These are phyloP conservation scores for Tylochromis polylepis DNA, from an alignment of 2,113 vertebrate genomes.

Conservation along the genomic window DNA sequence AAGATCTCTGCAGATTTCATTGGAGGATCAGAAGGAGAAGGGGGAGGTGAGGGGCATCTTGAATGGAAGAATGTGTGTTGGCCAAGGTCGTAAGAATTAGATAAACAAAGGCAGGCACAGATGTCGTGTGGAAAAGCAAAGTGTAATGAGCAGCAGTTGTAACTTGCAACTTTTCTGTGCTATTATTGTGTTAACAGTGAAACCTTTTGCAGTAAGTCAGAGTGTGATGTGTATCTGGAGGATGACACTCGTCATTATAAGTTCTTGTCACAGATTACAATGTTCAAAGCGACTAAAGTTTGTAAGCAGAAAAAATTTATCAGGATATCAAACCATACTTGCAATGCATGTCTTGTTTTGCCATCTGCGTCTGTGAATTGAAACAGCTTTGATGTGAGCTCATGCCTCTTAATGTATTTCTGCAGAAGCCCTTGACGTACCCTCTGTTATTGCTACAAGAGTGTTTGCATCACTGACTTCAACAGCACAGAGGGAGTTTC, in stretches of 20 bases:
- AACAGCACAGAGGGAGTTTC: slow-evolving; percentile 53
- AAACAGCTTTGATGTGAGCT: slow-evolving; percentile 14
- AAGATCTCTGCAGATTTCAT: slow-evolving; percentile 51
- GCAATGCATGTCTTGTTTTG: slow-evolving; percentile 5
- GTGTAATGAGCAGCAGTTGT: not conserved
- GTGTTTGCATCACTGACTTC: slow-evolving; percentile 53
- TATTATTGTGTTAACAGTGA: not conserved
- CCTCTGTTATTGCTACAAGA: slow-evolving; percentile 51
- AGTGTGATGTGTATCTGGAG: not conserved
- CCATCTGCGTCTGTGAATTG: not conserved
- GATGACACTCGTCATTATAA: not conserved
- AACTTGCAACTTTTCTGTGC: not conserved
- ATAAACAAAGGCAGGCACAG: slow-evolving; percentile 58
- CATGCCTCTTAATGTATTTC: slow-evolving; percentile 26
- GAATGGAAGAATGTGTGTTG: slow-evolving; percentile 46
- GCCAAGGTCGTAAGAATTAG: slow-evolving; percentile 63
- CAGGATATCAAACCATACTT: not conserved
- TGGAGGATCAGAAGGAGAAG: slow-evolving; percentile 45
- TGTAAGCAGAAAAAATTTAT: not conserved
- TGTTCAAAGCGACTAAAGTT: not conserved
- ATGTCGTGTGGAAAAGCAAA: slow-evolving; percentile 25
- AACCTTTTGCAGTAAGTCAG: not conserved
- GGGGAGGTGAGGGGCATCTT: slow-evolving; percentile 16
- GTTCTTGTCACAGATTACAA: not conserved
- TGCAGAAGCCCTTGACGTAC: slow-evolving; percentile 62